A percentile compares a stretch with the other conserved stretches of the same genome.
These are phyloP conservation scores for Heliconius sara DNA, from an alignment of 2,888 invertebrate genomes.

Conservation along the genomic window DNA sequence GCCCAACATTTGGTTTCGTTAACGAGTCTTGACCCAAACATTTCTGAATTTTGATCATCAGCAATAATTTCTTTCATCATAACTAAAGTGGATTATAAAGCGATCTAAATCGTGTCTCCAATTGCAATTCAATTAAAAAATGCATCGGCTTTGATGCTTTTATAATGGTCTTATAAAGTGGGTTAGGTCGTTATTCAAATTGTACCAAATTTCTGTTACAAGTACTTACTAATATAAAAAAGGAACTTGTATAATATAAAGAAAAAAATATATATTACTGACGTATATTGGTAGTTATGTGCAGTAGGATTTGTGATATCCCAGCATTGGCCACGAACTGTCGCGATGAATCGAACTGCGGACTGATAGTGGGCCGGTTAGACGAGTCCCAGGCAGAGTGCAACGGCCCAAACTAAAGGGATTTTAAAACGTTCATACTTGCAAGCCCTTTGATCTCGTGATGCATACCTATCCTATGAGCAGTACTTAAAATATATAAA, in stretches of 20 bases:
- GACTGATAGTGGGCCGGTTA: conserved; percentile 83
- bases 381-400: conserved; percentile 79
- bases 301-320: conserved; percentile 75
- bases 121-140: conserved; percentile 24
- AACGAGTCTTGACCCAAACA: not conserved
- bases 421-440: conserved; percentile 78
- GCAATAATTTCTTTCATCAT: not conserved
- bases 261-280: not conserved
- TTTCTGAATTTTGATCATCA: not conserved
- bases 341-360: conserved; percentile 79
- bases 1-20: not conserved
- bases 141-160: conserved; percentile 21
- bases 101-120: conserved; percentile 14
- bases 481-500: not conserved
- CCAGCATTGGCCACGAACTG: conserved; percentile 69
- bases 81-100: conserved; percentile 16
- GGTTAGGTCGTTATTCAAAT: conserved; percentile 10
- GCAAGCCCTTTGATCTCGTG: conserved; percentile 68
- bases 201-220: not conserved
- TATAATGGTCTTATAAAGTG: conserved; percentile 2
- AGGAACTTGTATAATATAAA: not conserved
- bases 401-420: conserved; percentile 82
- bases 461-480: conserved; percentile 35
- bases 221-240: not conserved
- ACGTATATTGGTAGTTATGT: conserved; percentile 32